Conservation (phyloP, 2,113 vertebrate genomes). For the Vireo altiloquus region DNA sequence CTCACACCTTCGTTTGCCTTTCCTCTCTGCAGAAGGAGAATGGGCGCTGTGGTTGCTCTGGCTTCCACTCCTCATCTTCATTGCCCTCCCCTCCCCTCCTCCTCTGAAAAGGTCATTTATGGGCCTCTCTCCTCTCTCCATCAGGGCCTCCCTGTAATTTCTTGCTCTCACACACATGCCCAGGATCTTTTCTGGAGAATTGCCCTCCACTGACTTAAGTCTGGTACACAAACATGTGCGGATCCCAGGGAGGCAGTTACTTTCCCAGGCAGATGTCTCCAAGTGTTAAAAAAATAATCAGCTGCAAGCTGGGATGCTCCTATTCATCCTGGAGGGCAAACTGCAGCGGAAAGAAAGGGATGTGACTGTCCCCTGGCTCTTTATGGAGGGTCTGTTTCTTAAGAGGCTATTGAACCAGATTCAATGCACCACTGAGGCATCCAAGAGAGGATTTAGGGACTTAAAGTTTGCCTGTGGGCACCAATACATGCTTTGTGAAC, state of each 20-base stretch:
- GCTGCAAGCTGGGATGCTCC: not conserved
- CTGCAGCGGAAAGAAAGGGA: not conserved
- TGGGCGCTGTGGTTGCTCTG: not conserved
- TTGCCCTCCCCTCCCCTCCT: not conserved
- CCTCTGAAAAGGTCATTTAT: not conserved
- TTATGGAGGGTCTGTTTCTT: not conserved
- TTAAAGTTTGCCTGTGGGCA: not conserved
- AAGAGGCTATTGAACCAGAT: not conserved
- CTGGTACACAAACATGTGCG: fast-evolving
- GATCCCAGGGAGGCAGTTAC: not conserved
- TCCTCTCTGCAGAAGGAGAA: not conserved
- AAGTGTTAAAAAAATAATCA: not conserved
- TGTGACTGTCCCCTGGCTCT: not conserved
- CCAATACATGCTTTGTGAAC: not conserved
- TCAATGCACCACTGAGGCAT: not conserved
- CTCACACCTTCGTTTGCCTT: fast-evolving
- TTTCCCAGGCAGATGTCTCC: not conserved
- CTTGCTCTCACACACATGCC: not conserved
- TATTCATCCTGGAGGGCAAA: not conserved
- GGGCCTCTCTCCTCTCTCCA: not conserved
- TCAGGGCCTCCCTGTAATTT: not conserved
- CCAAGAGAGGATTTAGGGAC: conserved; percentile 8
- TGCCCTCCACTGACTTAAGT: not conserved
- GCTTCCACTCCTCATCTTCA: not conserved
- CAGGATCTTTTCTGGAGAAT: not conserved